A percentile compares a stretch with the other conserved stretches of the same genome.
Evolutionary conservation across 30 jellyfish, hydroid and myxozoan species (phyloP).

Genomic region (Aurelia sp.): DNA sequence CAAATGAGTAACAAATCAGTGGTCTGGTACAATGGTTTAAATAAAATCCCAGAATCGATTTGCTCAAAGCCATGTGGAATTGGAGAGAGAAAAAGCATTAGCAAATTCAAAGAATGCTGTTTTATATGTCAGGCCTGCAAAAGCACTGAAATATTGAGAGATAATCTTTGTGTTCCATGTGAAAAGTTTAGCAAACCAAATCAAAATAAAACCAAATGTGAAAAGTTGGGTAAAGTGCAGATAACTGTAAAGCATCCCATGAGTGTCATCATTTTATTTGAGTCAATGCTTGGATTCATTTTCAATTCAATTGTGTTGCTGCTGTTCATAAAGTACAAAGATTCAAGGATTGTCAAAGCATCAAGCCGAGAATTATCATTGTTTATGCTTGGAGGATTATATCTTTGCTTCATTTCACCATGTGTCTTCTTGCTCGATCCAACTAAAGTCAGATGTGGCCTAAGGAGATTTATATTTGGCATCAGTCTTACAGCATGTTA

Average conservation of each 20-base stretch:
- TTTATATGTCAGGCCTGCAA: constrained; percentile 59
- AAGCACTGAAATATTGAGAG: constrained; percentile 14
- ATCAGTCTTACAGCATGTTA: constrained; percentile 80
- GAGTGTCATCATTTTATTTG: constrained; percentile 14
- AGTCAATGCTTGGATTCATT: constrained; percentile 35
- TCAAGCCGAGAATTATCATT: constrained; percentile 73
- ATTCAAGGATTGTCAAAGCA: constrained; percentile 61
- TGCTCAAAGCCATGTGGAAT: constrained; percentile 61
- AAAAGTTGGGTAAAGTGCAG: constrained; percentile 22
- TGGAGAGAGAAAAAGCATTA: constrained; percentile 16
- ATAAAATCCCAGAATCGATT: constrained; percentile 21
- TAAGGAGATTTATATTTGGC: constrained; percentile 76
- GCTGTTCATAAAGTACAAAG: constrained; percentile 26
- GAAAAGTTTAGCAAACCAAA: constrained; percentile 19
- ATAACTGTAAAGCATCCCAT: background rate
- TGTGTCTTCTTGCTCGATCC: constrained; percentile 48
- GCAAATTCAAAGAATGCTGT: constrained; percentile 53
- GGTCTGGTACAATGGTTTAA: constrained; percentile 24
- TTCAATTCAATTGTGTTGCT: constrained; percentile 20
- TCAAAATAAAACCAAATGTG: constrained; percentile 7
- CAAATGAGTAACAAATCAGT: constrained; percentile 2
- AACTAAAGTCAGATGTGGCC: constrained; percentile 52
- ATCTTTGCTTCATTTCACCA: constrained; percentile 66
- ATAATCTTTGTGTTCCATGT: constrained; percentile 45
- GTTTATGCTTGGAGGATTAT: constrained; percentile 61